Evolutionary conservation across 2,888 invertebrate genomes (phyloP), one percentile per base, ranked within the genome.

Genomic region (Drosophila mimetica): DNA sequence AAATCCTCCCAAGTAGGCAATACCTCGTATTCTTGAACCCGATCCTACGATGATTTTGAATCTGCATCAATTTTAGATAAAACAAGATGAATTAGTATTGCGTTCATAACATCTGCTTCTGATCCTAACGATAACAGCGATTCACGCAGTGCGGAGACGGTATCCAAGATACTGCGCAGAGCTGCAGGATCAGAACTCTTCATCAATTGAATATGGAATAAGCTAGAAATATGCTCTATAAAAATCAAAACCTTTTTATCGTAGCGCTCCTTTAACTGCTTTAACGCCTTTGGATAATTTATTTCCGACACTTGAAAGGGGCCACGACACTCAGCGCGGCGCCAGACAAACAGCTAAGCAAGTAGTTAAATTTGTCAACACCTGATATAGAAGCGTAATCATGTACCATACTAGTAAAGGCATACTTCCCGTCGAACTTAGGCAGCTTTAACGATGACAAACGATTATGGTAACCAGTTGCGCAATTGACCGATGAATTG

Each of bases 331-430:
- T 36, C 36, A 36, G 36, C n/a, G 36, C 36, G 36, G 14, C 3
- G n/a, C 13, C 32, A 32, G 36, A 14, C 36, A 16, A 36, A 36
- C 14, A 36, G 14, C 36, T 36, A 36, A 36, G 14, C 36, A 36
- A 16, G 36, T 14, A 36, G 36, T 36, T 36, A n/a, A 34, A n/a
- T 34, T 34, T 34, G n/a, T 34, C n/a, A 34, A n/a, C 34, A 34
- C 13, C 34, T 34, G 36, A 36, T 36, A 36, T 36, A 8, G 36
- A 14, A 36, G 36, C 36, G 36, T 14, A 14, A 36, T 36, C 16
- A 16, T 36, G 36, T 36, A 36, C 36, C 36, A 36, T 36, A 16
- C 36, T 36, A 36, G 36, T 36, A 36, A 36, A 36, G 36, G 36
- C 36, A 36, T 36, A 36, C 36, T 36, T 36, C 36, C 36, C 36